Conservation (phyloP, 2,113 vertebrate species). For the Tupaia tana region DNA sequence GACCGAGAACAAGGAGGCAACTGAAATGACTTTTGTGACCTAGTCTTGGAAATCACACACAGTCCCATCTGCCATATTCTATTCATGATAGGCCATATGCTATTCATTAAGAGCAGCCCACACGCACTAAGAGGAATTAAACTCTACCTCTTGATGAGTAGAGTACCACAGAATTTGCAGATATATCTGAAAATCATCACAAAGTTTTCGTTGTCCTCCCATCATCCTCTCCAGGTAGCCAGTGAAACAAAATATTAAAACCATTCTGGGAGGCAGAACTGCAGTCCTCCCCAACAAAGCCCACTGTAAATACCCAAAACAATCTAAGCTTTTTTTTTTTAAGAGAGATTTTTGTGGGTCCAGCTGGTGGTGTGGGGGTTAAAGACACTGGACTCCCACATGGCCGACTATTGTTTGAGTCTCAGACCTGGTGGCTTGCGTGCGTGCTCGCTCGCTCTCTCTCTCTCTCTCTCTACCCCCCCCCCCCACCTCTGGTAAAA, state of each 20-base stretch:
- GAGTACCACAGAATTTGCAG: neutral
- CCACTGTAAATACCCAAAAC: neutral
- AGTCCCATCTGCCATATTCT: constrained; percentile 4
- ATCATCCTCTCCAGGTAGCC: neutral
- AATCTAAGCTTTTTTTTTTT: neutral
- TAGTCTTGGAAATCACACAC: constrained; percentile 7
- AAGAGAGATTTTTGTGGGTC: too few species aligned
- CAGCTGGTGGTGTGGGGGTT: too few species aligned
- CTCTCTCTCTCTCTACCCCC: too few species aligned
- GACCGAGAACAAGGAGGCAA: neutral
- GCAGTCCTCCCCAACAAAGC: neutral
- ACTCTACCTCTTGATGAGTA: neutral
- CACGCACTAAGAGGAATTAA: neutral
- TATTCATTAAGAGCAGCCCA: neutral
- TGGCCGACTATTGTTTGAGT: too few species aligned
- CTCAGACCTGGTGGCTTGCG: too few species aligned
- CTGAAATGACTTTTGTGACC: constrained; percentile 29
- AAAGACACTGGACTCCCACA: too few species aligned
- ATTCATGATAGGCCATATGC: neutral
- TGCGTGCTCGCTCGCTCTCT: too few species aligned
- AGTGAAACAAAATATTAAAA: neutral
- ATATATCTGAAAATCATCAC: neutral
- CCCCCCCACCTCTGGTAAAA: too few species aligned
- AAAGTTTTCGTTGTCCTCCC: neutral
- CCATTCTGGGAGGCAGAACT: neutral